Evolutionary conservation across 1,140 invertebrate genomes (phyloP), one percentile per base, ranked within the genome.

Genomic region (Hypothenemus hampei): DNA sequence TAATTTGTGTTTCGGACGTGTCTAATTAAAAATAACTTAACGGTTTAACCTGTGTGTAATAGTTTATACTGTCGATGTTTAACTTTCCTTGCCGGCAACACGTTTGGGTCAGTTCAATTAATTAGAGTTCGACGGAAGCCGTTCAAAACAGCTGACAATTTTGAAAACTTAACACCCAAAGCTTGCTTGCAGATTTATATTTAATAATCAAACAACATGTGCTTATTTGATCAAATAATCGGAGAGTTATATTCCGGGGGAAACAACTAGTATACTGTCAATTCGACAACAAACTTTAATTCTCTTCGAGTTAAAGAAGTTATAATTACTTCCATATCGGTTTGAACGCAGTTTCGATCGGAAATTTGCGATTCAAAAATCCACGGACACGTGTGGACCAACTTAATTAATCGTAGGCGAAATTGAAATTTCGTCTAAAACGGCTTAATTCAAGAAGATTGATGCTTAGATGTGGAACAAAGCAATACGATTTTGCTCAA

Each of bases 61-160:
- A 60, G 59, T 61, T 54, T 59, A 41, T 62, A 47, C 60, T n/a
- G 58, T 60, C 48, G 62, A 60, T 62, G 55, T 64, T 64, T 64
- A 59, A 60, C 57, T 64, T 64, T 60, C 50, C 50, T 51, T 57
- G 40, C n/a, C n/a, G 50, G 56, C 39, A 55, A 55, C 60, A 61
- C 60, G 60, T 59, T 55, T 51, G 60, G 62, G 62, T 64, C 62
- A 64, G 62, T 60, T 26, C 57, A 51, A 62, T 64, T 64, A 64
- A 64, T 64, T 64, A 62, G 62, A 61, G 59, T 48, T 46, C 35
- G 26, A 29, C 35, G 40, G 52, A 55, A 64, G 57, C 62, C 55
- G 62, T 64, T 64, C 54, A 43, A 62, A 64, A 64, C 62, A 64
- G 62, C 62, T 64, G 62, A 64, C 62, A 64, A 64, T 64, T n/a